phyloP scores from a whole-genome alignment of 1,140 invertebrate species.

The Papilio polytes region DNA sequence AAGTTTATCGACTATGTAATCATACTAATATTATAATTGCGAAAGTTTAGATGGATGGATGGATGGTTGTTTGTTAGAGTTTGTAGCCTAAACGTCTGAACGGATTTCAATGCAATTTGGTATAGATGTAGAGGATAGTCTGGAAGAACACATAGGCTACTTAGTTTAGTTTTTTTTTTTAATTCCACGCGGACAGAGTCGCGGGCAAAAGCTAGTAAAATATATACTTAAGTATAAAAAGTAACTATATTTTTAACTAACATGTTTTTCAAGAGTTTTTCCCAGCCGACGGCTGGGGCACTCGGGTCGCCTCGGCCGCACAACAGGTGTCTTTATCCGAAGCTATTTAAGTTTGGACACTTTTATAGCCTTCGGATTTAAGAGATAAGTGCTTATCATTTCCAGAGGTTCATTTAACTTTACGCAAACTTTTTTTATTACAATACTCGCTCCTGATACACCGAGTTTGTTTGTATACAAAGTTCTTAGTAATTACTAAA shows the following conservation, averaged over 20 bases:
- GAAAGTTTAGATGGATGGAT: too few relatives aligned
- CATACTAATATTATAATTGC: too few relatives aligned
- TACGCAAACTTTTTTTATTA: constrained; percentile 20
- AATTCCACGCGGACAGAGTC: too few relatives aligned
- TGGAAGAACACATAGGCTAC: too few relatives aligned
- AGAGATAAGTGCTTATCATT: constrained; percentile 36
- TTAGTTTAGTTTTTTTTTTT: too few relatives aligned
- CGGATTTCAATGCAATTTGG: too few relatives aligned
- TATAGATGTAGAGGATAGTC: too few relatives aligned
- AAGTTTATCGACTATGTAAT: too few relatives aligned
- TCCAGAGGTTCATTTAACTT: constrained; percentile 31
- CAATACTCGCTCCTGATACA: neutral
- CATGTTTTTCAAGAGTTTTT: neutral
- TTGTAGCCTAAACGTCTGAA: too few relatives aligned
- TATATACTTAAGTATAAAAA: too few relatives aligned
- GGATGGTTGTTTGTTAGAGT: too few relatives aligned
- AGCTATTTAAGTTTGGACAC: constrained; percentile 37
- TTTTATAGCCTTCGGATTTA: constrained; percentile 30
- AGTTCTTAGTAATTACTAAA: neutral
- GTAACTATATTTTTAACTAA: neutral
- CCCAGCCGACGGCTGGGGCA: neutral
- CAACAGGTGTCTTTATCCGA: constrained; percentile 22
- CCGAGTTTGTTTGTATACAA: neutral
- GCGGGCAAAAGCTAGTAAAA: too few relatives aligned
- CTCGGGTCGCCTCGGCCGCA: neutral